phyloP scores from a whole-genome alignment of 2,113 vertebrate genomes.

The Malurus melanocephalus region DNA sequence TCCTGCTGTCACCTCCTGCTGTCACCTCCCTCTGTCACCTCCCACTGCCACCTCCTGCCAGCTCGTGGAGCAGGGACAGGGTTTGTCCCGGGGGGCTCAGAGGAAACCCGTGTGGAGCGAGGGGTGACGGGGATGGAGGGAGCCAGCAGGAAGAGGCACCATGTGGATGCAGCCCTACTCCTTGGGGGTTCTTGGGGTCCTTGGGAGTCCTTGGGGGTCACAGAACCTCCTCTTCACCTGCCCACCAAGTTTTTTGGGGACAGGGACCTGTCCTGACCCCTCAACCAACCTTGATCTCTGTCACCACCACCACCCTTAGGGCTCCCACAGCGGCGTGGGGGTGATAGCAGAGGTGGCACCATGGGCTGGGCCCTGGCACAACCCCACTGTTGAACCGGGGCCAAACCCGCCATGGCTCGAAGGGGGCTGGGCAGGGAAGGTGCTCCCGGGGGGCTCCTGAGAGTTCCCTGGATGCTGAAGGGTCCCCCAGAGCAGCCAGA shows the following conservation, averaged over 20 bases:
- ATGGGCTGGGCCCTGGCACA: background rate
- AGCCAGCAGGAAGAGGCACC: background rate
- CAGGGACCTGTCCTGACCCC: background rate
- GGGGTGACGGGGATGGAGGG: background rate
- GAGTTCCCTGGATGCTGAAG: background rate
- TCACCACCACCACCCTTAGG: background rate
- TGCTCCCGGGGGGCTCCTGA: rapidly evolving
- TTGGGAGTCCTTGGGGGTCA: background rate
- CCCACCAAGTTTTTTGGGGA: background rate
- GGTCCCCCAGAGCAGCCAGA: background rate
- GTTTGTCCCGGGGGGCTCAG: background rate
- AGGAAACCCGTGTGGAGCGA: background rate
- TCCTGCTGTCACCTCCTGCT: background rate
- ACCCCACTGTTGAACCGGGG: rapidly evolving
- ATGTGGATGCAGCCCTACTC: background rate
- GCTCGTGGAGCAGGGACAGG: background rate
- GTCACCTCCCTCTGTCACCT: background rate
- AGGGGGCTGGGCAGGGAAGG: background rate
- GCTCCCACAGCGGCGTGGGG: background rate
- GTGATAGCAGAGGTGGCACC: background rate
- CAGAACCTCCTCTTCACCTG: background rate
- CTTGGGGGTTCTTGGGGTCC: background rate
- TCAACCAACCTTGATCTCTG: rapidly evolving
- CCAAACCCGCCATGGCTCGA: rapidly evolving
- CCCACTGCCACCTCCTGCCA: background rate